Percentiles rank a stretch among this genome's conserved stretches.
phyloP scores from a whole-genome alignment of 2,797 vertebrate genomes.

The Meda fulgida region DNA sequence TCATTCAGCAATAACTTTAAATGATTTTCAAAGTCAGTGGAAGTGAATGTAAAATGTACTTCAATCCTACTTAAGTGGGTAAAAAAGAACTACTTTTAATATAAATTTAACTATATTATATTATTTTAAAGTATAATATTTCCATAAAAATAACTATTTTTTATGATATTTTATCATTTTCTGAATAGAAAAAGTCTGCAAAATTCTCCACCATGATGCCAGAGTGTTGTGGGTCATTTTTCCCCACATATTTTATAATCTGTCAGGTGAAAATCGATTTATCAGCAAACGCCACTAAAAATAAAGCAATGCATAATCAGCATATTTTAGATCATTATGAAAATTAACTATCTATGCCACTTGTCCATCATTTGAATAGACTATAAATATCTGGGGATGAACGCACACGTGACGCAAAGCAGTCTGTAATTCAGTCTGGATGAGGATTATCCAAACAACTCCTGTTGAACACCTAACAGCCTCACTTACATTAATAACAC shows the following conservation, averaged over 20 bases:
- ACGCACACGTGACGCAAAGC: not conserved
- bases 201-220: not conserved
- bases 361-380: not conserved
- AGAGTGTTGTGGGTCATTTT: not conserved
- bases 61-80: not conserved
- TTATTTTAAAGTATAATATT: not conserved
- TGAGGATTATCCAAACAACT: constrained; percentile 10
- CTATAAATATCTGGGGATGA: not conserved
- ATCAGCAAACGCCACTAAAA: not conserved
- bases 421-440: not conserved
- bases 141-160: not conserved
- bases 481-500: not conserved
- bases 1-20: not conserved
- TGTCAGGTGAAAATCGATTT: not conserved
- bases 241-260: not conserved
- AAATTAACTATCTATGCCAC: not conserved
- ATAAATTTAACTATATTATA: not conserved
- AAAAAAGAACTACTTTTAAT: not conserved
- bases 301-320: not conserved
- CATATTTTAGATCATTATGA: not conserved
- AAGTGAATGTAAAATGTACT: not conserved
- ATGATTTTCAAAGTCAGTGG: not conserved
- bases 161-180: not conserved
- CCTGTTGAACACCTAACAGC: not conserved
- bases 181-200: not conserved